A percentile compares a stretch with the other conserved stretches of the same genome.
phyloP scores from a whole-genome alignment of 2,888 invertebrate genomes.

The Pollenia griseotomentosa region DNA sequence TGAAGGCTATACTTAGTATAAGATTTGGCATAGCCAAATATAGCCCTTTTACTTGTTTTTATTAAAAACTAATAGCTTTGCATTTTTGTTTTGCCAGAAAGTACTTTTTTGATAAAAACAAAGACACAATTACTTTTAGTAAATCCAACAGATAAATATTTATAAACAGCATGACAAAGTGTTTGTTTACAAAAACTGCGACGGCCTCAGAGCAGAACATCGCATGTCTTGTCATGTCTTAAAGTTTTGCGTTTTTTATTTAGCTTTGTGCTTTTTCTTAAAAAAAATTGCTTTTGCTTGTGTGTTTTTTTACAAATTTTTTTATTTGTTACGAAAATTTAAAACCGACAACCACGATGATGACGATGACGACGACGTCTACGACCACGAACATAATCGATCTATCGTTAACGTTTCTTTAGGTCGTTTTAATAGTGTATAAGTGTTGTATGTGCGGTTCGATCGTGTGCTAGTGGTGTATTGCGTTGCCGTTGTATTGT shows the following conservation, averaged over 20 bases:
- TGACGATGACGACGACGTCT: conserved; percentile 42
- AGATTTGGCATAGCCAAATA: too few species aligned
- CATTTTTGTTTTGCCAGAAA: too few species aligned
- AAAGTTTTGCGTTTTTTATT: conserved; percentile 47
- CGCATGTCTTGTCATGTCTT: conserved; percentile 54
- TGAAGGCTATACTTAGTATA: too few species aligned
- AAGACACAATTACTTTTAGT: too few species aligned
- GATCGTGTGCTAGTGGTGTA: conserved; percentile 36
- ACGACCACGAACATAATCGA: conserved; percentile 50
- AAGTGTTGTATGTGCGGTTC: conserved; percentile 24
- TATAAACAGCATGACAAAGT: background rate
- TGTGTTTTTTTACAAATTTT: conserved; percentile 38
- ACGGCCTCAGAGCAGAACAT: conserved; percentile 41
- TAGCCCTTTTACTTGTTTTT: too few species aligned
- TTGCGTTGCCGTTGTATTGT: conserved; percentile 37
- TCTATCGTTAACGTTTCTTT: conserved; percentile 49
- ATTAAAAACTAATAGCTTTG: too few species aligned
- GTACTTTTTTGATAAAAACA: too few species aligned
- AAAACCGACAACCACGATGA: conserved; percentile 37
- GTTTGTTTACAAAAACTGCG: conserved; percentile 23
- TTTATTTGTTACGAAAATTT: conserved; percentile 53
- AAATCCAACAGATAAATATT: background rate
- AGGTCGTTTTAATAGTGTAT: conserved; percentile 1
- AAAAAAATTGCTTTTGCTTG: conserved; percentile 25
- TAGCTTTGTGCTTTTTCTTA: conserved; percentile 10